Percentiles rank a stretch among this genome's conserved stretches.
phyloP scores from a whole-genome alignment of 2,888 invertebrate genomes.

The Stramonita haemastoma region DNA sequence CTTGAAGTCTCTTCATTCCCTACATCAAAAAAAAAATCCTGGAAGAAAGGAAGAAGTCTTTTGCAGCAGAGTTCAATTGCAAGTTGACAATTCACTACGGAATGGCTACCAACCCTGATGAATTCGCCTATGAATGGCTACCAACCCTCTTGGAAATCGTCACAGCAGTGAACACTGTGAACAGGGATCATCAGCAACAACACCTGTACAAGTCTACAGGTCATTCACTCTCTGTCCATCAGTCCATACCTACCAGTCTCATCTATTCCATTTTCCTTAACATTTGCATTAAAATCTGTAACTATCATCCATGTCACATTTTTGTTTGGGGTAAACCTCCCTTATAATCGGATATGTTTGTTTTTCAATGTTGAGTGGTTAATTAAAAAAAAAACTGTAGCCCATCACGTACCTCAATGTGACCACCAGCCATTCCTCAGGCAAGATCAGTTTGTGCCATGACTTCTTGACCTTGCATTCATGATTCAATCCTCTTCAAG shows the following conservation, averaged over 20 bases:
- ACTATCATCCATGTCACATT: not conserved
- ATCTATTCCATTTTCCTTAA: not conserved
- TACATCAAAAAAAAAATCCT: slow-evolving; percentile 3
- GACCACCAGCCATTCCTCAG: slow-evolving; percentile 33
- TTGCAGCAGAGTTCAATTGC: slow-evolving; percentile 17
- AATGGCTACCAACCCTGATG: too few species aligned
- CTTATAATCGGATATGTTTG: not conserved
- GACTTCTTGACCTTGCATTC: slow-evolving; percentile 24
- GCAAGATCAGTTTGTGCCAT: slow-evolving; percentile 34
- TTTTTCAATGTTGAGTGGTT: slow-evolving; percentile 7
- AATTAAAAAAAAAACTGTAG: not conserved
- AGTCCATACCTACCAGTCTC: not conserved
- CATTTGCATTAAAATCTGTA: not conserved
- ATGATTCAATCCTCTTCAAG: slow-evolving; percentile 23
- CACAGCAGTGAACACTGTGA: not conserved
- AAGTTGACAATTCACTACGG: too few species aligned
- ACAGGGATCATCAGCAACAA: not conserved
- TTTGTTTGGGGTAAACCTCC: not conserved
- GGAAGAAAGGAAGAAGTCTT: slow-evolving; percentile 16
- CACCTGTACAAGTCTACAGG: not conserved
- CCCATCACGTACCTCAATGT: slow-evolving; percentile 37
- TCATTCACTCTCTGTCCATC: not conserved
- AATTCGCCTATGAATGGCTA: slow-evolving; percentile 1
- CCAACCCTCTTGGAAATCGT: slow-evolving; percentile 1
- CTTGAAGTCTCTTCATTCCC: slow-evolving; percentile 21